Base-by-base conservation (phyloP, 2,113 vertebrate genomes). In the Scartelaos histophorus region DNA sequence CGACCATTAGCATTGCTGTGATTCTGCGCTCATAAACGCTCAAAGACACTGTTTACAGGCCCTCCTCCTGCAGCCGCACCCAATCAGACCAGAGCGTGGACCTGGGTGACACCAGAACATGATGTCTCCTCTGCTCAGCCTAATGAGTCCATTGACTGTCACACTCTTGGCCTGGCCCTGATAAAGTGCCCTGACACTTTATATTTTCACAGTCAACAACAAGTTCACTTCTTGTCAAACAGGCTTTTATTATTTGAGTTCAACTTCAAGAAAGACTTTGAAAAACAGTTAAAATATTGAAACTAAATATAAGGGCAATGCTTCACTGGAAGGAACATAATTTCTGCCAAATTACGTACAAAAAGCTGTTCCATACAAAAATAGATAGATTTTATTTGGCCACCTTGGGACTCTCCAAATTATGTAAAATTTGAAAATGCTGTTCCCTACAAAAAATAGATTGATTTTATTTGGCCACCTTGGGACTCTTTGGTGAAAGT, bases 1-100 rank as follows among this genome's bases (percentile, higher is more conserved):
- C 47, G 19, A 46, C 87, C 80, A 89, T 89, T 88, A 88, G 86
- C 72, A 81, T 76, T 75, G 58, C 68, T 79, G 69, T 66, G 69
- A 85, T 77, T 86, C 83, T 82, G 68, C 61, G 79, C 78, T 87
- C 80, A 82, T 85, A 81, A 64, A 80, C 65, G 67, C 71, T 58
- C 57, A 79, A 75, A 67, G 61, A 43, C 61, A 16, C 54, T 58
- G 71, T 80, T 75, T 74, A 76, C 66, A 67, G 75, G 70, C 47
- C 46, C 3, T 24, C 22, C 34, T 13, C 58, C 56, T 67, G 72
- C 57, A 85, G 71, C 73, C 82, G 71, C 58, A 73, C 22, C 61
- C 21, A 62, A 77, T 72, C 60, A 74, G 69, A 80, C 73, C 66
- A 80, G 78, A 69, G 72, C 76, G 67, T 51, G 61, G 76, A 68